Evolutionary conservation across 1,140 invertebrate species (phyloP).

Genomic region (Drosophila auraria): DNA sequence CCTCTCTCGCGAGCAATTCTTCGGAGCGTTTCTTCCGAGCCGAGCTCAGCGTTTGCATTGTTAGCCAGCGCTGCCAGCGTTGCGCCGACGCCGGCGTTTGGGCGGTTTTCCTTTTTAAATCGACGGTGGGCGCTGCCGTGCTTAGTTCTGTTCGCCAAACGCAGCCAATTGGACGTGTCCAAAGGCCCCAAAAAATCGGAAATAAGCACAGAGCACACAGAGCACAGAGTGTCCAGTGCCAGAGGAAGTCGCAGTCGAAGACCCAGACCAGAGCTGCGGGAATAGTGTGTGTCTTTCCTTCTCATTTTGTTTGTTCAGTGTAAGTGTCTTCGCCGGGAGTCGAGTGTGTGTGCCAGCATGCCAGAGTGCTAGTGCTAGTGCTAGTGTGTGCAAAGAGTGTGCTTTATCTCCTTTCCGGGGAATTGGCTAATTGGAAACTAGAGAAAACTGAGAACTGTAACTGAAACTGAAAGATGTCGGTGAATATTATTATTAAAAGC

Average conservation of each 20-base stretch:
- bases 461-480: constrained; percentile 7
- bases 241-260: neutral
- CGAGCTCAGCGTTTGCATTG: constrained; percentile 56
- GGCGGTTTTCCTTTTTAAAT: constrained; percentile 77
- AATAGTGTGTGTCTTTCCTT: constrained; percentile 10
- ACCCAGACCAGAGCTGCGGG: constrained; percentile 21
- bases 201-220: neutral
- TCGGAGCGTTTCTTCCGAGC: constrained; percentile 20
- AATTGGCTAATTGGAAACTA: constrained; percentile 40
- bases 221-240: neutral
- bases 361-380: neutral
- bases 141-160: constrained; percentile 74
- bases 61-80: constrained; percentile 35
- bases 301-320: constrained; percentile 33
- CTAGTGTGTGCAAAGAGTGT: constrained; percentile 1
- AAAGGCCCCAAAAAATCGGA: constrained; percentile 3
- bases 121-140: constrained; percentile 50
- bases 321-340: constrained; percentile 28
- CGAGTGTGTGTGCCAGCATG: neutral
- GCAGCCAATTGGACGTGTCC: constrained; percentile 68
- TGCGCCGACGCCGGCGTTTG: constrained; percentile 54
- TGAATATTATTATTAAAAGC: constrained; percentile 2
- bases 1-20: constrained; percentile 26
- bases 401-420: constrained; percentile 8
- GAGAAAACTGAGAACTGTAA: constrained; percentile 10